Base-by-base conservation (phyloP, 2,888 invertebrate species). In the Pandemis corylana region DNA sequence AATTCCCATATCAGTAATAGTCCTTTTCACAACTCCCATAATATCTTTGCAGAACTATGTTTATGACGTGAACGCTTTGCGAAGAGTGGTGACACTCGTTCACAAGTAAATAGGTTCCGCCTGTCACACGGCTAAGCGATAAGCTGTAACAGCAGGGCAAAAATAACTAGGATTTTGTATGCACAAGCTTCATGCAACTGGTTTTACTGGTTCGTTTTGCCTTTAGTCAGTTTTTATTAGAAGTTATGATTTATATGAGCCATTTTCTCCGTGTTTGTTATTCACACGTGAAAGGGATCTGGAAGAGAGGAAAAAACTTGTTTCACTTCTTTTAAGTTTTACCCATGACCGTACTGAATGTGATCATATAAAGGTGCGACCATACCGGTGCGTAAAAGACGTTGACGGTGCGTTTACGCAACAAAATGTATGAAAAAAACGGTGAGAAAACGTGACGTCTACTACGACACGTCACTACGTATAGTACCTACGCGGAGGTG, bases 91-190 rank as follows among this genome's bases (percentile, higher is more conserved):
- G 67, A 67, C 67, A 67, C 53, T 15, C 67, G 53, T 51, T 44
- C 13, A 13, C n/a, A 15, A 6, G 67, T 65, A 65, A 67, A 67
- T 67, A n/a, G 49, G 67, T 67, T 67, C 15, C 66, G 36, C 66
- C 66, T 51, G 49, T 49, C 53, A 51, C 41, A 41, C 41, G 51
- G 13, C 7, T 13, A 9, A 41, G n/a, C n/a, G n/a, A 41, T 53
- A 51, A 53, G 36, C 66, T 53, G 53, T 15, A 15, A 41, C 36
- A 65, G 49, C 65, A 13, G 12, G 15, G 53, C 15, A 41, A 66
- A 51, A 53, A 53, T 67, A 67, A 67, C 53, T n/a, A 13, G 67
- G 53, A 53, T 53, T 53, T 36, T 41, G 53, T 41, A 36, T 36
- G 28, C 28, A 53, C 15, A 41, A 61, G 44, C 20, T 12, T 7